Conservation (phyloP, 1,140 invertebrate species). For the Pectinophora gossypiella region DNA sequence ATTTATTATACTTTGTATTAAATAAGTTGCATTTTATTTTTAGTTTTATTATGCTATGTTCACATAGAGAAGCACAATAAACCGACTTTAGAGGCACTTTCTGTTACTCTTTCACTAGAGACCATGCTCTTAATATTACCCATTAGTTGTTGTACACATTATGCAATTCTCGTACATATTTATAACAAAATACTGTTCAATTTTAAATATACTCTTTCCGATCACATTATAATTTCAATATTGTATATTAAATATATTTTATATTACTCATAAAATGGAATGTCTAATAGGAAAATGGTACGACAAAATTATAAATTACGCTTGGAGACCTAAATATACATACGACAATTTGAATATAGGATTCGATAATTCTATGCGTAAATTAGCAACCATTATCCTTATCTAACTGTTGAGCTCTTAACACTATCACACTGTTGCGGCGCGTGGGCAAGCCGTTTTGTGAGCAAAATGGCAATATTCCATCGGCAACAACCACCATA, state of each 20-base stretch:
- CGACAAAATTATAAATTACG: slow-evolving; percentile 16
- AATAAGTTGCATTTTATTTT: slow-evolving; percentile 16
- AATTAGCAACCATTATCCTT: slow-evolving; percentile 40
- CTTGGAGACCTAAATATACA: slow-evolving; percentile 28
- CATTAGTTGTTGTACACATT: slow-evolving; percentile 9
- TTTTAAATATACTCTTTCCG: neutral
- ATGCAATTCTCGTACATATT: slow-evolving; percentile 13
- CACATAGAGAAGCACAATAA: slow-evolving; percentile 11
- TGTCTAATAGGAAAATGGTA: slow-evolving; percentile 31
- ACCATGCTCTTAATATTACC: neutral
- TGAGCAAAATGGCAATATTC: slow-evolving; percentile 45
- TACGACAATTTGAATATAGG: slow-evolving; percentile 32
- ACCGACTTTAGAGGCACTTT: slow-evolving; percentile 23
- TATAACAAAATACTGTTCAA: slow-evolving; percentile 1
- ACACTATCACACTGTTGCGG: slow-evolving; percentile 48
- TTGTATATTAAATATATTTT: slow-evolving; percentile 13
- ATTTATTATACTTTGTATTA: slow-evolving; percentile 21
- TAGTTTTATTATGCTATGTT: slow-evolving; percentile 19
- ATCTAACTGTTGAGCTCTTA: slow-evolving; percentile 52
- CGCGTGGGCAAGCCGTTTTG: slow-evolving; percentile 41
- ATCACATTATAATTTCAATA: slow-evolving; percentile 1
- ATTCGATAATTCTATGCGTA: slow-evolving; percentile 31
- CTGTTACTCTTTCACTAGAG: neutral
- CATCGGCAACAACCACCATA: slow-evolving; percentile 27
- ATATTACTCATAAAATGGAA: slow-evolving; percentile 34